Evolutionary conservation across 2,113 vertebrate genomes (phyloP), one percentile per base, ranked within the genome.

Genomic region (Takifugu flavidus): DNA sequence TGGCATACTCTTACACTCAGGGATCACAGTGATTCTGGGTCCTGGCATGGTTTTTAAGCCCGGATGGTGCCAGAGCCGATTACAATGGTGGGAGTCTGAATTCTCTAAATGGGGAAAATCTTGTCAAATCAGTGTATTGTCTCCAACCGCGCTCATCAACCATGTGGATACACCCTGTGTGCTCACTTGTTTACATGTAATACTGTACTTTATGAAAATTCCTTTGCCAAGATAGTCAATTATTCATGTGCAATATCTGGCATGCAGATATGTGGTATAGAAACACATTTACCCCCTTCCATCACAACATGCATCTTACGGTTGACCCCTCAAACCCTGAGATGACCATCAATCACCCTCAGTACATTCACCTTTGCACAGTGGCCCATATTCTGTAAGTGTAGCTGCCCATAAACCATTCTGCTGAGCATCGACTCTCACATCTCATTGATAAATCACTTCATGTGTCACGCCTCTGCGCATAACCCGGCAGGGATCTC

Each of bases 381-480:
- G 50, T 62, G 66, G 57, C 72, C 79, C 25, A 25, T 77, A 72
- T 54, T 60, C 68, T 70, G 77, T 78, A 70, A 79, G 73, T 53
- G 62, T 73, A 65, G 78, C 65, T 53, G 79, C 59, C 70, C 82
- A 82, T 86, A 86, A 84, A 86, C 44, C 85, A 80, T 78, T 79
- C 61, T 45, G 65, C 67, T 53, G 56, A 69, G 56, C 13, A 39
- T 56, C 53, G 59, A 56, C 70, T 62, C 62, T 77, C 55, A 72
- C 27, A 59, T 58, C 67, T 27, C 49, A 2, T 50, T 26, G 49
- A 83, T 82, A 75, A 83, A 82, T 89, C 79, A 82, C 60, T 25
- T 44, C 34, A 3, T 59, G 3, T 47, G 67, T 77, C 65, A 73
- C 52, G 34, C 65, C 67, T 61, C 74, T 50, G n/a, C 62, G 45